Evolutionary conservation across 2,797 vertebrate genomes (phyloP).

Genomic region (Cephalopachus bancanus): DNA sequence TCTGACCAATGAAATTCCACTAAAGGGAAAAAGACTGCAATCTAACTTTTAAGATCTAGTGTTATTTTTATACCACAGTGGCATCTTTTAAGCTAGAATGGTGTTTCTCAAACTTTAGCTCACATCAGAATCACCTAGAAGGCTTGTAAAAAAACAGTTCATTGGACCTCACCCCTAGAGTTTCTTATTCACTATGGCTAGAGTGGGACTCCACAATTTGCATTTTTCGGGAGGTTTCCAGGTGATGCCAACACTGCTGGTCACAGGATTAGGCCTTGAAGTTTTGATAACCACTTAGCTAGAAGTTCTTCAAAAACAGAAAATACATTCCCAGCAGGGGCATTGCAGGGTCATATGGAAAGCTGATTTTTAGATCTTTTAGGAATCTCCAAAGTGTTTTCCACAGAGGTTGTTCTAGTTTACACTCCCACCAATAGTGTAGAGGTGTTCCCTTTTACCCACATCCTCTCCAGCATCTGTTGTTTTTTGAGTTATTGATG

Average conservation of each 20-base stretch:
- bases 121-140: background rate
- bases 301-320: background rate
- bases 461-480: too few species aligned
- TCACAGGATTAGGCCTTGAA: background rate
- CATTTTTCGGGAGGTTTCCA: background rate
- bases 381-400: too few species aligned
- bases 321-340: too few species aligned
- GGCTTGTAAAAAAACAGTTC: background rate
- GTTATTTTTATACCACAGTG: background rate
- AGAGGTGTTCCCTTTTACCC: too few species aligned
- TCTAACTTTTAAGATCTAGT: background rate
- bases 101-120: background rate
- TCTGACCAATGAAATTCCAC: background rate
- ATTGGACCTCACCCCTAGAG: background rate
- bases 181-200: background rate
- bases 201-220: background rate
- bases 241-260: background rate
- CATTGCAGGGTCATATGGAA: too few species aligned
- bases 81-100: background rate
- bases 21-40: background rate
- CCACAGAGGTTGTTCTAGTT: too few species aligned
- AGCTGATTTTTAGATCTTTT: too few species aligned
- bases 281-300: background rate
- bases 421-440: too few species aligned
- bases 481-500: too few species aligned